Percentiles rank a stretch among this genome's conserved stretches.
Evolutionary conservation across 2,797 vertebrate species (phyloP).

Genomic region (Pterois miles): DNA sequence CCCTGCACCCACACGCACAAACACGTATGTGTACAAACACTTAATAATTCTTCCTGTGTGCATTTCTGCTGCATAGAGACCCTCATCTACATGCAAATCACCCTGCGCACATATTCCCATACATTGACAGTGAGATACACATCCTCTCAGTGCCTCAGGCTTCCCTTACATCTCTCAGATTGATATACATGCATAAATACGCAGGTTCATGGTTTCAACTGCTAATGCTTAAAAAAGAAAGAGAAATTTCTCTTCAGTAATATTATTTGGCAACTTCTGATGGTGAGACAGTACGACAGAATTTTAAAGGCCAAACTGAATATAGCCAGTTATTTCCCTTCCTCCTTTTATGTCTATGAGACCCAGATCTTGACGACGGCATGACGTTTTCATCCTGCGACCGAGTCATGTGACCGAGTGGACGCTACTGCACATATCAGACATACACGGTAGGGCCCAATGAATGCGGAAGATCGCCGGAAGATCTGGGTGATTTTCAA

Average conservation of each 20-base stretch:
- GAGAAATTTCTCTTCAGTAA: not conserved
- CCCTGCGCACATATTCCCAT: not conserved
- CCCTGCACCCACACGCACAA: not conserved
- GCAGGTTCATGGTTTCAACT: not conserved
- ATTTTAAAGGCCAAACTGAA: not conserved
- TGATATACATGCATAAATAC: not conserved
- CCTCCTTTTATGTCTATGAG: no score
- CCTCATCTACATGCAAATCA: slow-evolving; percentile 25
- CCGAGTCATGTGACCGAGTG: no score
- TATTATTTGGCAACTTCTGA: not conserved
- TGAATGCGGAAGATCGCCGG: no score
- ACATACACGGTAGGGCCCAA: no score
- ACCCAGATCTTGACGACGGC: no score
- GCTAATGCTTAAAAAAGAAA: not conserved
- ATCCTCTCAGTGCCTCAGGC: not conserved
- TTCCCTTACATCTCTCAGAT: not conserved
- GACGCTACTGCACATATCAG: no score
- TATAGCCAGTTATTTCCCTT: no score
- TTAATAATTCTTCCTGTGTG: not conserved
- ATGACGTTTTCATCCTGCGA: no score
- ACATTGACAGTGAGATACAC: not conserved
- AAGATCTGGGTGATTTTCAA: no score
- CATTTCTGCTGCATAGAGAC: not conserved
- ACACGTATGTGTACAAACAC: not conserved
- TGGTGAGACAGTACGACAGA: not conserved